Evolutionary conservation across 2,888 invertebrate genomes (phyloP).

Genomic region (Taphrorychus bicolor): DNA sequence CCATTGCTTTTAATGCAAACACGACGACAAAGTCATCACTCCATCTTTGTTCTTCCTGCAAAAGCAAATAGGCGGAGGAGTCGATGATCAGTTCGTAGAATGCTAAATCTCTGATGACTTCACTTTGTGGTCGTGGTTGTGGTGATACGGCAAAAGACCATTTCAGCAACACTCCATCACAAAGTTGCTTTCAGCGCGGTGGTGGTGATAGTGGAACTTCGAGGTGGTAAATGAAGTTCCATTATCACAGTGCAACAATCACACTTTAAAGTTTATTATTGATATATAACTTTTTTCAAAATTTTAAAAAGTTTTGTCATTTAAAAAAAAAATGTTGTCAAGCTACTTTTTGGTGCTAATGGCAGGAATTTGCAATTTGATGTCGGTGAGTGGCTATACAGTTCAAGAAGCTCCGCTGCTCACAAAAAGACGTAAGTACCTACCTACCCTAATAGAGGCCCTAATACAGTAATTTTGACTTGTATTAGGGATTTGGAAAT

Average conservation of each 20-base stretch:
- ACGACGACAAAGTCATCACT: not conserved
- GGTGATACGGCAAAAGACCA: not conserved
- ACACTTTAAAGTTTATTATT: too few relatives aligned
- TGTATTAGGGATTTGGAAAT: too few relatives aligned
- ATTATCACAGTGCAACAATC: too few relatives aligned
- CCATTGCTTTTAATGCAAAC: not conserved
- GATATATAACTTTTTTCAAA: too few relatives aligned
- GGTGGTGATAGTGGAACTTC: not conserved
- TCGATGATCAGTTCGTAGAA: not conserved
- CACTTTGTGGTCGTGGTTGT: too few relatives aligned
- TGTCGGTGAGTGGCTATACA: too few relatives aligned
- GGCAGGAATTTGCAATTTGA: constrained; percentile 6
- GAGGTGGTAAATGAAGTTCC: not conserved
- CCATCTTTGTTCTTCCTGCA: not conserved
- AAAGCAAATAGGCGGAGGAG: not conserved
- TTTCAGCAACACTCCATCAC: not conserved
- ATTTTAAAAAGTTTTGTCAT: not conserved
- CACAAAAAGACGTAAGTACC: constrained; percentile 60
- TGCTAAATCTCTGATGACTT: not conserved
- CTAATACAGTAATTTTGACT: too few relatives aligned
- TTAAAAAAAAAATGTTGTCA: not conserved
- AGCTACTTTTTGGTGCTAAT: not conserved
- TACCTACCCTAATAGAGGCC: too few relatives aligned
- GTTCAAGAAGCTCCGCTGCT: constrained; percentile 56
- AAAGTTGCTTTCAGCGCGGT: not conserved